Evolutionary conservation across 2,797 vertebrate genomes (phyloP).

Genomic region (Hippocampus kuda): DNA sequence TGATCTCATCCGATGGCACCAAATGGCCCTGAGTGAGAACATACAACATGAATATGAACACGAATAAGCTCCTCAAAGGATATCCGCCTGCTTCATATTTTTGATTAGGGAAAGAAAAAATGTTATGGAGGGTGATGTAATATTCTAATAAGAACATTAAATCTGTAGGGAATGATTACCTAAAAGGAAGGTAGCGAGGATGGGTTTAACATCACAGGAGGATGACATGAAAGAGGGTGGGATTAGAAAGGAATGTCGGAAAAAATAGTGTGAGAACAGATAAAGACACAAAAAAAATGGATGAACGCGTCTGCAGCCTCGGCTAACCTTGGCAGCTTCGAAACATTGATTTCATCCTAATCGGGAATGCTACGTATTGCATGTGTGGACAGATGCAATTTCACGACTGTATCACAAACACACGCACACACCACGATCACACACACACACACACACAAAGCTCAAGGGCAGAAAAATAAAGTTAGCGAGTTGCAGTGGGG

Average conservation of each 20-base stretch:
- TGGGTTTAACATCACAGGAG: slow-evolving; percentile 16
- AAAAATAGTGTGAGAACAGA: slow-evolving; percentile 27
- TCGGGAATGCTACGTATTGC: slow-evolving; percentile 30
- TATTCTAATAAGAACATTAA: slow-evolving; percentile 10
- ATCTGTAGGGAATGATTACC: slow-evolving; percentile 5
- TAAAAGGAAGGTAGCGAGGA: slow-evolving; percentile 7
- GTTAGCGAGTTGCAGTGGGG: slow-evolving; percentile 41
- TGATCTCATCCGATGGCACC: slow-evolving; percentile 91
- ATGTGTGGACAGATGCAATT: slow-evolving; percentile 17
- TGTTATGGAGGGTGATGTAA: neutral
- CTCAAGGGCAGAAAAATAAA: slow-evolving; percentile 54
- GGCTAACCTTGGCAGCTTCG: slow-evolving; percentile 54
- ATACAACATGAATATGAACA: neutral
- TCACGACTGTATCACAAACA: slow-evolving; percentile 1
- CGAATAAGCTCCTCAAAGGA: neutral
- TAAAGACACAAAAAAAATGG: slow-evolving; percentile 7
- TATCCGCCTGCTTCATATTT: neutral
- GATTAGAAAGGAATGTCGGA: slow-evolving; percentile 19
- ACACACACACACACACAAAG: slow-evolving; percentile 23
- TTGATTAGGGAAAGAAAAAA: neutral
- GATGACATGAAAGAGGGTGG: neutral
- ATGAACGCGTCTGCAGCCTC: neutral
- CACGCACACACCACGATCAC: slow-evolving; percentile 29
- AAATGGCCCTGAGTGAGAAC: slow-evolving; percentile 73
- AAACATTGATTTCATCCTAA: slow-evolving; percentile 57